Conservation (phyloP, 2,113 vertebrate genomes). For the Ellobius talpinus region DNA sequence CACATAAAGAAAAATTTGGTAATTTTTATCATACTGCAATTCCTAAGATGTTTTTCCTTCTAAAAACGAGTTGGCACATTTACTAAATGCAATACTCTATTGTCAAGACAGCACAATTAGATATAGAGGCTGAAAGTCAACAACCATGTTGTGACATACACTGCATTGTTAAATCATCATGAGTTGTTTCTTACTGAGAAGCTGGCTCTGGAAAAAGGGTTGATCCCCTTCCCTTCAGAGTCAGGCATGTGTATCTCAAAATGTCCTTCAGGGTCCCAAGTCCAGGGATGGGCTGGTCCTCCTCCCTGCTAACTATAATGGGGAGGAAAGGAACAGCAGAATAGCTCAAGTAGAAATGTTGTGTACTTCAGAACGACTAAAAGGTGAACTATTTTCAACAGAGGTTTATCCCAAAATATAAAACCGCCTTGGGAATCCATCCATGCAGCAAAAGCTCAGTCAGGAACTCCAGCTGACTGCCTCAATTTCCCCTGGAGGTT, state of each 20-base stretch:
- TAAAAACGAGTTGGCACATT: background rate
- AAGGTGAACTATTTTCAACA: background rate
- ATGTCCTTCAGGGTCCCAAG: background rate
- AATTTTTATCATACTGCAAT: conserved; percentile 42
- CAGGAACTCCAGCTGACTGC: background rate
- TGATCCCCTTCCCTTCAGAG: background rate
- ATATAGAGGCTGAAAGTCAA: background rate
- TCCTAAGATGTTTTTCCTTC: background rate
- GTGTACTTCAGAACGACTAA: background rate
- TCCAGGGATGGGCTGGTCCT: background rate
- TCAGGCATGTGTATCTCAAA: background rate
- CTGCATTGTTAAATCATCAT: background rate
- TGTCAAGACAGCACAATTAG: conserved; percentile 10
- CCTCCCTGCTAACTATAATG: background rate
- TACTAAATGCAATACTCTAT: background rate
- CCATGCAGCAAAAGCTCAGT: background rate
- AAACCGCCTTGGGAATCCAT: background rate
- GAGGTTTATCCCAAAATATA: background rate
- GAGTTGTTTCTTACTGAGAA: background rate
- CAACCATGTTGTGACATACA: background rate
- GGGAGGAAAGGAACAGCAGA: background rate
- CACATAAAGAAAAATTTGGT: background rate
- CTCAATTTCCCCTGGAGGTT: background rate
- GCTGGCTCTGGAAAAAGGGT: background rate
- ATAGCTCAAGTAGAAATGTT: background rate